Conservation (phyloP, 2,888 invertebrate species). For the Caenorhabditis macrosperma region DNA sequence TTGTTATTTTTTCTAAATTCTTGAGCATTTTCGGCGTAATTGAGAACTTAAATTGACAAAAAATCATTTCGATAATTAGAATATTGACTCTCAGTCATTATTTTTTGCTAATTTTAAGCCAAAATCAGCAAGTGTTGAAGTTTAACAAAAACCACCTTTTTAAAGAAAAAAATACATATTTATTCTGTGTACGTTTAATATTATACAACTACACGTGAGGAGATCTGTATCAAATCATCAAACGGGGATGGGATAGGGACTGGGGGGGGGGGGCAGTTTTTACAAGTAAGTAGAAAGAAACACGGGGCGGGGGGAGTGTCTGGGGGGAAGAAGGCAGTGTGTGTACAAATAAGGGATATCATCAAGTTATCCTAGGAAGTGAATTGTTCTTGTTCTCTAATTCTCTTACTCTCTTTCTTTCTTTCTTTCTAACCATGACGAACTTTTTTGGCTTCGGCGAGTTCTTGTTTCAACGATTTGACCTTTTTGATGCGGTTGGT, state of each 20-base stretch:
- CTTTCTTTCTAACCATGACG: neutral
- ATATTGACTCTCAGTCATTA: too few species aligned
- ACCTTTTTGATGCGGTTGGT: slow-evolving; percentile 54
- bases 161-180: slow-evolving; percentile 13
- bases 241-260: neutral
- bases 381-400: too few species aligned
- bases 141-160: too few species aligned
- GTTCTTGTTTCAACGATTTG: slow-evolving; percentile 29
- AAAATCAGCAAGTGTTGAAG: too few species aligned
- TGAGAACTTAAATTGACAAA: too few species aligned
- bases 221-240: slow-evolving; percentile 37
- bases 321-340: too few species aligned
- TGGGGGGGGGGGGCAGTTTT: slow-evolving; percentile 18
- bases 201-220: slow-evolving; percentile 48
- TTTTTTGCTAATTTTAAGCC: too few species aligned
- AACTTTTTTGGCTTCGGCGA: slow-evolving; percentile 40
- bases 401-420: neutral
- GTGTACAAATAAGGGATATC: slow-evolving; percentile 35
- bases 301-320: too few species aligned
- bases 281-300: slow-evolving; percentile 38
- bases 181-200: slow-evolving; percentile 23
- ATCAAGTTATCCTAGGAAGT: neutral
- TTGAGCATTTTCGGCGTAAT: too few species aligned
- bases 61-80: too few species aligned
- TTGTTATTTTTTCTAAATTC: too few species aligned